Percentiles rank a stretch among this genome's conserved stretches.
Evolutionary conservation across 2,797 vertebrate species (phyloP).

Genomic region (Notamacropus eugenii): DNA sequence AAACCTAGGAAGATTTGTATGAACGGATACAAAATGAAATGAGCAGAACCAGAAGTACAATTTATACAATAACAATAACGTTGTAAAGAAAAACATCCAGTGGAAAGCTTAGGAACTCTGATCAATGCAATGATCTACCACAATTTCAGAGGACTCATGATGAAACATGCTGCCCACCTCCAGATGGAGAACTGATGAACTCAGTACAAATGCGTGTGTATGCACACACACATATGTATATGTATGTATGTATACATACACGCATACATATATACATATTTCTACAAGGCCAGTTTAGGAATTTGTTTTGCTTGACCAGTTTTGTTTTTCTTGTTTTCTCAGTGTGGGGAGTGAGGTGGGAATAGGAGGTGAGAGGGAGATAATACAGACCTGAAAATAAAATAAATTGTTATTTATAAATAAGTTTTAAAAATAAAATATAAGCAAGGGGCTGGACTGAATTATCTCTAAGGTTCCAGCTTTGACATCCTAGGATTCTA

Average conservation of each 20-base stretch:
- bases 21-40: not conserved
- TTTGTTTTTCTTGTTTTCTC: not conserved
- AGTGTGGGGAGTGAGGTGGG: not conserved
- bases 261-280: too few relatives aligned
- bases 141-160: not conserved
- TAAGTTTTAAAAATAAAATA: not conserved
- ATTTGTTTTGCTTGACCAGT: not conserved
- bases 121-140: not conserved
- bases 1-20: not conserved
- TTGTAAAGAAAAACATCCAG: not conserved
- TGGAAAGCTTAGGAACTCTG: not conserved
- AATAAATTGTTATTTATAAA: not conserved
- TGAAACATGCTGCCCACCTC: not conserved
- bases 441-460: not conserved
- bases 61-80: not conserved
- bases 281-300: not conserved
- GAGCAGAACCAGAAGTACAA: not conserved
- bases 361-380: not conserved
- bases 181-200: not conserved
- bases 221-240: too few relatives aligned
- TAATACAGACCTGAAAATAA: not conserved
- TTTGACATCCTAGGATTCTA: not conserved
- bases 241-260: too few relatives aligned
- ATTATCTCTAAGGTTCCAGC: not conserved
- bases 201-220: not conserved